Base-by-base conservation (phyloP, 1,140 invertebrate species). In the Drosophila cardini region DNA sequence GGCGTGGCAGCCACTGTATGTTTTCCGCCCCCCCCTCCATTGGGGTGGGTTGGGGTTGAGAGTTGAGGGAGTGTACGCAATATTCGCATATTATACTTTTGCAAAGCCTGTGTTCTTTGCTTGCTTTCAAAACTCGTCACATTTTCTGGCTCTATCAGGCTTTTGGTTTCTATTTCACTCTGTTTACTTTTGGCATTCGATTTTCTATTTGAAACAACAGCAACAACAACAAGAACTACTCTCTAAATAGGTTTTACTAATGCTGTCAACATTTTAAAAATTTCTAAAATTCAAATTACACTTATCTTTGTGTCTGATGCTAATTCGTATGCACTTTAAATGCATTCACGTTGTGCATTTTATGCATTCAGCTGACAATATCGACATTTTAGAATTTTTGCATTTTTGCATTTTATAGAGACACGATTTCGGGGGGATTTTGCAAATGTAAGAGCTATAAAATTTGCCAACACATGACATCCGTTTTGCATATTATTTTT, bases 41-140 rank as follows among this genome's bases (percentile, higher is more conserved):
- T 3, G 21, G 21, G 21, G 21, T 26, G 21, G 21, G 4, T 71
- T 55, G 61, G 67, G 72, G n/a, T n/a, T n/a, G n/a, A n/a, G n/a
- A n/a, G n/a, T n/a, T n/a, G n/a, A n/a, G 26, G 30, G 26, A 52
- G 82, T 87, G 87, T 87, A 73, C 79, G 83, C 82, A 82, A 87
- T 87, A 72, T 82, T 72, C 76, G 71, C 75, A 61, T 62, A 57
- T 75, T 69, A 65, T 62, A 46, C 76, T 43, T 34, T 46, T 8
- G 16, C 42, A 42, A 65, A 72, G 61, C 61, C 45, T 52, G 36
- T 58, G 57, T 53, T 61, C 68, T 80, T 82, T 80, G 68, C 48
- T 42, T 61, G 65, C 56, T 55, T 43, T 72, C 70, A 60, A 60
- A 68, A 70, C 74, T 87, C 64, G 82, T 87, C 78, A 76, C 82